phyloP scores from a whole-genome alignment of 2,113 vertebrate species.

The Lucifuga dentata region DNA sequence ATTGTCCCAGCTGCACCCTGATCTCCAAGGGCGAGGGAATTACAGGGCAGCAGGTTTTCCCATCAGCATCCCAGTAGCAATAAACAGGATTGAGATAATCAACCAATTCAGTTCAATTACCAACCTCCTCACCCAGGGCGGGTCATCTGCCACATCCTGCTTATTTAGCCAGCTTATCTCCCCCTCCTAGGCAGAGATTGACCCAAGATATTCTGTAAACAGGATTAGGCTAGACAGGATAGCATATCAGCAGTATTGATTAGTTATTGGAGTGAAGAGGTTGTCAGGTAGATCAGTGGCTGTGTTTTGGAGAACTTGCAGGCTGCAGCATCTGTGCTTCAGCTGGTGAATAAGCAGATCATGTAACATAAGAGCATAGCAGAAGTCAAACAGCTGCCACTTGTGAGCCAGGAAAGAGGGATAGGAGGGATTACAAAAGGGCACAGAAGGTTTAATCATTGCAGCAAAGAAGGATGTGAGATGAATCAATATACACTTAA shows the following conservation, averaged over 20 bases:
- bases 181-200: constrained; percentile 53
- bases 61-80: constrained; percentile 20
- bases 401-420: constrained; percentile 52
- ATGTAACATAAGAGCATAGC: constrained; percentile 3
- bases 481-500: constrained; percentile 11
- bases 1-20: constrained; percentile 14
- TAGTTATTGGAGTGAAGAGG: constrained; percentile 44
- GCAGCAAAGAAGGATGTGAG: constrained; percentile 29
- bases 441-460: constrained; percentile 62
- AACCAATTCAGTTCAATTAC: too few relatives aligned
- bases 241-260: constrained; percentile 70
- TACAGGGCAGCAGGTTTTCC: constrained; percentile 45
- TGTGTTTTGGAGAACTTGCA: constrained; percentile 51
- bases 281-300: constrained; percentile 59
- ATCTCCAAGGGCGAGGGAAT: constrained; percentile 21
- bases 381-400: constrained; percentile 74
- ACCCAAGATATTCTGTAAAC: constrained; percentile 34
- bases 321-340: constrained; percentile 52
- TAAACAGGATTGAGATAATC: constrained; percentile 29
- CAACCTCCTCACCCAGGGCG: constrained; percentile 42
- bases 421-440: constrained; percentile 68
- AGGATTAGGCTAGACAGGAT: constrained; percentile 50
- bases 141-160: constrained; percentile 50
- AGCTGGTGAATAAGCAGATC: constrained; percentile 66
- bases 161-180: constrained; percentile 54